Evolutionary conservation across 2,797 vertebrate species (phyloP).

Genomic region (Telmatherina bonti): DNA sequence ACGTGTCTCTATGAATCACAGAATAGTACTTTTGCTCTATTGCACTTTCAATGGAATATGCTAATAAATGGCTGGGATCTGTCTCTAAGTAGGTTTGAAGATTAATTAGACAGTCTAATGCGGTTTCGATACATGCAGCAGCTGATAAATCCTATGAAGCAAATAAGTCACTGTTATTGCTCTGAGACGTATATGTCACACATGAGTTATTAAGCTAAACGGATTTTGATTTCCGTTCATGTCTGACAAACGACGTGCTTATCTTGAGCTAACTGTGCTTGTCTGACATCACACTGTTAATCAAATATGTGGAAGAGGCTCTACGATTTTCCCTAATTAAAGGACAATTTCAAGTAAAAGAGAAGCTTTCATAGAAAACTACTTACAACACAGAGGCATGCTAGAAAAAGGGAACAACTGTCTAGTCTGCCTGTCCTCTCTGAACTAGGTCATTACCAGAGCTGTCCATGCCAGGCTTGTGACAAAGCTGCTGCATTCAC

Average conservation of each 20-base stretch:
- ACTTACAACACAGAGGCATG: constrained; percentile 28
- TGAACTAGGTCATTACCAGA: constrained; percentile 74
- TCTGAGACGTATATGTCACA: not conserved
- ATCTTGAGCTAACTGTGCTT: constrained; percentile 22
- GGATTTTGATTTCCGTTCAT: not conserved
- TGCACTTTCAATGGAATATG: constrained; percentile 40
- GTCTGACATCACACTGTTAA: constrained; percentile 34
- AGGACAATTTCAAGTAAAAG: constrained; percentile 59
- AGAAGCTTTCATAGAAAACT: constrained; percentile 66
- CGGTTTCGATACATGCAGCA: not conserved
- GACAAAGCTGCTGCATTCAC: constrained; percentile 65
- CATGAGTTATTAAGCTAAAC: not conserved
- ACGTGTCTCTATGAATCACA: constrained; percentile 63
- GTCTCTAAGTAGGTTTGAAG: not conserved
- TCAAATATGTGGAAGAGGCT: constrained; percentile 57
- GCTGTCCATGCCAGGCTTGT: constrained; percentile 71
- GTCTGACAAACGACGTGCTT: not conserved
- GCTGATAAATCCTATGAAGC: not conserved
- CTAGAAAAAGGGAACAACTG: constrained; percentile 58
- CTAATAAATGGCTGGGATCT: constrained; percentile 14
- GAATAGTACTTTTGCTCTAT: constrained; percentile 26
- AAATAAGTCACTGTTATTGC: too few relatives aligned
- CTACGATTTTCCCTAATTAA: constrained; percentile 36
- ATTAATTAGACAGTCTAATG: too few relatives aligned
- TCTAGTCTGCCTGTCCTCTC: constrained; percentile 51